Conservation (phyloP, 2,797 vertebrate genomes). For the Alosa sapidissima region DNA sequence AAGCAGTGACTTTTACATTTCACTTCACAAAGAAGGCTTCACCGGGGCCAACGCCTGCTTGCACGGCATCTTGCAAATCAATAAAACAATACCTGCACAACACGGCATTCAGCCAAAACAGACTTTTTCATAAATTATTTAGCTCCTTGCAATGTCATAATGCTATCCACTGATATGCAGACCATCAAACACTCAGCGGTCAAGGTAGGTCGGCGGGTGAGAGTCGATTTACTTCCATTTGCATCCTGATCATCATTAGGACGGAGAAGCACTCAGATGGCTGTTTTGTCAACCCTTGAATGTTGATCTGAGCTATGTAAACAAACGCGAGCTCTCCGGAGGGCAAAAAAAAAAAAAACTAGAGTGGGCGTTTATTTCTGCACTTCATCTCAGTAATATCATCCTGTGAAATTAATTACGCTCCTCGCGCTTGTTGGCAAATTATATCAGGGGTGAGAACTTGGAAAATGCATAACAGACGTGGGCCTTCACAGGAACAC, state of each 20-base stretch:
- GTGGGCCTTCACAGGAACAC: neutral
- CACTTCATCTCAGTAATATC: conserved; percentile 2
- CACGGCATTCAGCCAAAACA: neutral
- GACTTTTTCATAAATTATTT: neutral
- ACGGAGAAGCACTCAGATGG: neutral
- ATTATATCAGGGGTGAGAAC: conserved; percentile 3
- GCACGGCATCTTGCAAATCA: neutral
- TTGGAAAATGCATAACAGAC: neutral
- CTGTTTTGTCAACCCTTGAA: neutral
- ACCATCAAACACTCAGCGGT: neutral
- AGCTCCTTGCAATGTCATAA: neutral
- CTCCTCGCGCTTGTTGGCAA: neutral
- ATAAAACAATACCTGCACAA: conserved; percentile 11
- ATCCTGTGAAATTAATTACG: conserved; percentile 18
- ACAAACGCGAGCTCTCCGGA: neutral
- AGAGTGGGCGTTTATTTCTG: neutral
- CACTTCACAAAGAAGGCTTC: neutral
- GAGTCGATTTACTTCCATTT: neutral
- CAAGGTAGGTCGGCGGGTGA: neutral
- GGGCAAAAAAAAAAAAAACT: neutral
- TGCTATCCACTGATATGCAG: neutral
- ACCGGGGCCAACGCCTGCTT: neutral
- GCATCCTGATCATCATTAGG: neutral
- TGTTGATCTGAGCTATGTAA: neutral
- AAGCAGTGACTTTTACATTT: neutral